Evolutionary conservation across 2,888 invertebrate genomes (phyloP), one percentile per base, ranked within the genome.

Genomic region (Scaptomyza parva): DNA sequence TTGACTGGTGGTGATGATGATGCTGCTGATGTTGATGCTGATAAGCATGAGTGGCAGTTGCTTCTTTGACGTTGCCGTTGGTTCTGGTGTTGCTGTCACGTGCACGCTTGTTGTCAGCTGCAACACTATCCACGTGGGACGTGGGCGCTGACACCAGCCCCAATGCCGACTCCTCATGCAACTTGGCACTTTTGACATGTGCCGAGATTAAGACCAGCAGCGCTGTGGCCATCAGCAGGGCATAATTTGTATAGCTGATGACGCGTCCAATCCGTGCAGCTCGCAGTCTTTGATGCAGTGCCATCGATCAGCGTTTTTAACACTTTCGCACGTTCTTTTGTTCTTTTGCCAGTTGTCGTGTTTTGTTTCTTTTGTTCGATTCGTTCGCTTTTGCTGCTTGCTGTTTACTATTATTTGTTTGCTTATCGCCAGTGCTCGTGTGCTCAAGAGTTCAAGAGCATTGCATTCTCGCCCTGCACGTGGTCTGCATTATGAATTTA

Each of bases 151-250:
- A 20, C 41, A 24, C 37, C 62, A 44, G 17, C 24, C 30, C 24
- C 54, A 44, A 18, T 20, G 62, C 9, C 37, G 55, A 37, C 41
- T 55, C 47, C 58, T 76, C 86, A 59, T 79, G 81, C 45, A 88
- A 51, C 63, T 89, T 79, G 53, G 90, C 81, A 67, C 87, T 90
- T 77, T 88, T 90, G 66, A 78, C 90, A 76, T 88, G 87, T 54
- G 81, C 89, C 45, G 90, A 83, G 57, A 90, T 87, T 77, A 90
- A 70, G 57, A 90, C 86, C 70, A 90, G 70, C 58, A 89, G 68
- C 17, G 80, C 78, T 30, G 80, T 83, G 62, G 81, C 83, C 74
- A 84, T 61, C 58, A 90, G 69, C 47, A 90, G 70, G 35, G 76
- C 86, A 65, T 86, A 90, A 78, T 89, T 90, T 47, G 77, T 76